Percentiles rank a stretch among this genome's conserved stretches.
Evolutionary conservation across 2,888 invertebrate species (phyloP).

Genomic region (Noctua janthe): DNA sequence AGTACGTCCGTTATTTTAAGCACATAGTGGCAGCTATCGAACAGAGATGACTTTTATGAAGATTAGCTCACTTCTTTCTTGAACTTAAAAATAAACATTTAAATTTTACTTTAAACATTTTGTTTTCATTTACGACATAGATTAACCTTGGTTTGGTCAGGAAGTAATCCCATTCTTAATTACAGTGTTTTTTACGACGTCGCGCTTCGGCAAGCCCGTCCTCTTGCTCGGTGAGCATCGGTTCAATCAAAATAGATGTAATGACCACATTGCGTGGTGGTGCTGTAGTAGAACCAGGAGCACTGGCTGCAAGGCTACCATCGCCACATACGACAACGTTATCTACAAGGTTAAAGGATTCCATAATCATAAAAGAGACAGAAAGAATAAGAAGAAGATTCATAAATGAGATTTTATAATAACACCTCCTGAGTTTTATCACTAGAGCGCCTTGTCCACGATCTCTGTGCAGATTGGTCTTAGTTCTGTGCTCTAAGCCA

Average conservation of each 20-base stretch:
- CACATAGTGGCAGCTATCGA: background rate
- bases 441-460: too few relatives aligned
- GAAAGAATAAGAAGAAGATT: background rate
- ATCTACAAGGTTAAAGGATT: background rate
- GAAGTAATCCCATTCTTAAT: conserved; percentile 20
- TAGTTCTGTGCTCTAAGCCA: too few relatives aligned
- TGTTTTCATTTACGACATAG: background rate
- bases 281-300: background rate
- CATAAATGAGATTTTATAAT: too few relatives aligned
- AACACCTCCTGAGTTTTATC: too few relatives aligned
- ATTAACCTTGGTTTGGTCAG: background rate
- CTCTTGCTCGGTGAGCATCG: conserved; percentile 70
- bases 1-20: too few relatives aligned
- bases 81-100: background rate
- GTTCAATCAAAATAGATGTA: conserved; percentile 44
- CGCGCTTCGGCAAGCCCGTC: conserved; percentile 67
- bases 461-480: too few relatives aligned
- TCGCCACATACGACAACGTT: background rate
- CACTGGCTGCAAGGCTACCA: background rate
- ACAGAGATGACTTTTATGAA: background rate
- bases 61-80: too few relatives aligned
- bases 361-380: background rate
- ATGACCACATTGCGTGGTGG: conserved; percentile 46
- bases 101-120: background rate
- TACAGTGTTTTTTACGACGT: conserved; percentile 70